Conservation (phyloP, 2,888 invertebrate species). For the Drosophila paramelanica region DNA sequence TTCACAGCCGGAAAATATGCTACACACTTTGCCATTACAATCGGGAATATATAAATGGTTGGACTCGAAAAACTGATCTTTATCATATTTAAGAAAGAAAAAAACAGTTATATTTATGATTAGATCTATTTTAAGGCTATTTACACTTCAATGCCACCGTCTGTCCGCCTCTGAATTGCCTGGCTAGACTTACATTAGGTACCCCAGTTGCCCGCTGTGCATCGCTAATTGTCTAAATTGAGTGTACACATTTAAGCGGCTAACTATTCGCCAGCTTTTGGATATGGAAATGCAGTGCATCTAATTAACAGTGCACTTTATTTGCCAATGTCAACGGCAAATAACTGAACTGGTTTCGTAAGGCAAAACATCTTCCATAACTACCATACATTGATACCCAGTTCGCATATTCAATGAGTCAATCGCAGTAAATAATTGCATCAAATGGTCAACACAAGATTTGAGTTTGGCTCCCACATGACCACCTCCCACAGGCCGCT, state of each 20-base stretch:
- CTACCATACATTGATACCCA: not conserved
- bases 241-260: conserved; percentile 40
- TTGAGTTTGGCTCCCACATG: conserved; percentile 24
- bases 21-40: not conserved
- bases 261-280: conserved; percentile 28
- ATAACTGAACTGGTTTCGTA: conserved; percentile 17
- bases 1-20: conserved; percentile 46
- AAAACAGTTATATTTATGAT: not conserved
- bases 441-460: conserved; percentile 44
- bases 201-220: conserved; percentile 14
- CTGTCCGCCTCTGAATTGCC: conserved; percentile 54
- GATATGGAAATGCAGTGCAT: conserved; percentile 53
- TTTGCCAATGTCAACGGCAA: conserved; percentile 48
- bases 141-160: conserved; percentile 47
- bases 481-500: conserved; percentile 22
- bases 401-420: conserved; percentile 22
- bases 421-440: conserved; percentile 48
- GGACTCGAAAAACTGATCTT: no score
- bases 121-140: conserved; percentile 14
- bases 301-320: conserved; percentile 59
- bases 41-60: not conserved
- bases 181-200: conserved; percentile 49
- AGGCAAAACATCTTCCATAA: not conserved
- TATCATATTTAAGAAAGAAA: no score
- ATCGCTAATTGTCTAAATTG: conserved; percentile 68